phyloP scores from a whole-genome alignment of 2,888 invertebrate species.

The Sicus ferrugineus region DNA sequence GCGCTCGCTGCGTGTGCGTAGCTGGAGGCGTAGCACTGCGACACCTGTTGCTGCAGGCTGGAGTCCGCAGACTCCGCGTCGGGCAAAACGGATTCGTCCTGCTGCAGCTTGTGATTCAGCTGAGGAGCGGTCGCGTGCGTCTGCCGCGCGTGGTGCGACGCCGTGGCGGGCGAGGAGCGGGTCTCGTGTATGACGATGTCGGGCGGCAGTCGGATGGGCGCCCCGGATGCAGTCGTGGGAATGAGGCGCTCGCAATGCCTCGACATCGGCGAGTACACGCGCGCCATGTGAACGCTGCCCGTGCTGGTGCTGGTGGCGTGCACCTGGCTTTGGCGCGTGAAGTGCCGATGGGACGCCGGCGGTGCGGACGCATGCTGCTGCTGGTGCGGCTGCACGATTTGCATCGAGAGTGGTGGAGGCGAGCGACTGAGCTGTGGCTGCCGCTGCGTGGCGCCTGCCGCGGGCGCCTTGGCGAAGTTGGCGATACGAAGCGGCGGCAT shows the following conservation, averaged over 20 bases:
- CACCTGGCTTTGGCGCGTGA: constrained; percentile 14
- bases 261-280: constrained; percentile 10
- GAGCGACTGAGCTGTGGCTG: constrained; percentile 44
- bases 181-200: constrained; percentile 50
- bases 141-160: constrained; percentile 41
- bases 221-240: constrained; percentile 25
- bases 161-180: constrained; percentile 20
- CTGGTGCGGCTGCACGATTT: constrained; percentile 39
- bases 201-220: constrained; percentile 44
- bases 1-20: constrained; percentile 37
- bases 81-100: constrained; percentile 54
- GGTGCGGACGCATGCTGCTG: constrained; percentile 41
- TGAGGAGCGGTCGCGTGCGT: constrained; percentile 52
- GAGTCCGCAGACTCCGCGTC: constrained; percentile 45
- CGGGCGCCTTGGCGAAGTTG: constrained; percentile 52
- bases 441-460: constrained; percentile 19
- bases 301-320: background rate
- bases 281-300: background rate
- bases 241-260: background rate
- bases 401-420: constrained; percentile 42
- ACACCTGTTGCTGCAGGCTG: constrained; percentile 19
- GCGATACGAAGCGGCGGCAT: constrained; percentile 55
- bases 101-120: constrained; percentile 45
- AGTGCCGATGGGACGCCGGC: constrained; percentile 9
- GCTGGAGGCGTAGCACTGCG: constrained; percentile 6